These are phyloP conservation scores for Amblyopsis rosae DNA, from an alignment of 2,113 vertebrate genomes.

Conservation along the genomic window DNA sequence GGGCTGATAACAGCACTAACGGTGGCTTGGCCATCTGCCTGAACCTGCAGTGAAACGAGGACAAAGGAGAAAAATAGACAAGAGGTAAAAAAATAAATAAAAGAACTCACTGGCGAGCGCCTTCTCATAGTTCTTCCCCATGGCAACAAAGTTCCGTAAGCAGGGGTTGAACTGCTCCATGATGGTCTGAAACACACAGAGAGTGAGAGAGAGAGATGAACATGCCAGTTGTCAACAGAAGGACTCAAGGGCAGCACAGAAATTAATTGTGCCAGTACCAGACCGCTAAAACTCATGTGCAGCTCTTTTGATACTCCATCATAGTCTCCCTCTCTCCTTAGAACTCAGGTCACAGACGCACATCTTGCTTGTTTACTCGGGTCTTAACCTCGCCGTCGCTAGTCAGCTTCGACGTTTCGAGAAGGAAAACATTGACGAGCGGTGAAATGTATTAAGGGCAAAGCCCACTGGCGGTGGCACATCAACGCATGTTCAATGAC, in stretches of 20 bases:
- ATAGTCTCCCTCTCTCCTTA: neutral
- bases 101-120: conserved; percentile 91
- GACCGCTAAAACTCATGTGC: neutral
- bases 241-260: conserved; percentile 40
- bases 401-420: too few relatives aligned
- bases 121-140: conserved; percentile 99
- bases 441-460: too few relatives aligned
- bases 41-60: conserved; percentile 36
- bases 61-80: neutral
- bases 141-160: conserved; percentile 98
- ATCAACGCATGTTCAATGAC: too few relatives aligned
- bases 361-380: neutral
- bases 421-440: too few relatives aligned
- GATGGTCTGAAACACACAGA: conserved; percentile 82
- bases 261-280: conserved; percentile 7
- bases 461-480: too few relatives aligned
- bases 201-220: neutral
- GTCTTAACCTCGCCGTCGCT: too few relatives aligned
- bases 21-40: conserved; percentile 55
- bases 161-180: conserved; percentile 99
- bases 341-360: neutral
- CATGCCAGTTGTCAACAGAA: conserved; percentile 12
- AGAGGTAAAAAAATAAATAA: conserved; percentile 12
- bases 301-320: conserved; percentile 2
- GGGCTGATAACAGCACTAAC: conserved; percentile 10